Evolutionary conservation across 2,888 invertebrate genomes (phyloP), one percentile per base, ranked within the genome.

Genomic region (Lasius fuliginosus): DNA sequence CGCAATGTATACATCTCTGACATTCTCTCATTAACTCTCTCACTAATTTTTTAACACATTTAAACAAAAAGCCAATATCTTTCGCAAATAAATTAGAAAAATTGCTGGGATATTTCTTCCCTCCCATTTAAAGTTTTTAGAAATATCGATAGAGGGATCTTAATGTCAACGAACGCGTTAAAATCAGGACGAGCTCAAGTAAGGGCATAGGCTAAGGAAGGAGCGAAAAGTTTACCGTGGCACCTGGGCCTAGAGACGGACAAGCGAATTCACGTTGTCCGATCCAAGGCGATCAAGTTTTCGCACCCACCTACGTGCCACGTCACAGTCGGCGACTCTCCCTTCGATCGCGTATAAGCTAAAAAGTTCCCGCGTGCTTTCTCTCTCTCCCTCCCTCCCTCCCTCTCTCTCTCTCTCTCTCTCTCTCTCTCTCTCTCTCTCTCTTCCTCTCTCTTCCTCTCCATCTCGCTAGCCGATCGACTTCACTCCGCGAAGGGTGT

Each of bases 341-440:
- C 85, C 88, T 84, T 81, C 87, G 75, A 36, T 69, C 79, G 64
- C 53, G 60, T 27, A 42, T 27, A 60, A 82, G 58, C 11, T 60
- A 71, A 65, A 86, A 86, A 86, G 84, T 86, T 88, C 81, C 84
- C 82, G 84, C 76, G 84, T 87, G 81, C 85, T 85, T 85, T 81
- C 85, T 88, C 76, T 74, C 77, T 69, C 53, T 64, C 36, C 27
- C 75, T 76, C 75, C 33, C 56, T 18, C 30, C 18, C 42, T 15
- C 46, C 3, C 62, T 30, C 15, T 30, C 65, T 40, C 23, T 23
- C 23, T 23, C 23, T 23, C 23, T 23, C 23, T 0, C 23, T 23
- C 85, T 23, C 46, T 69, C n/a, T n/a, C 42, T 15, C 46, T 6
- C 62, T 30, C 15, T 30, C 65, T 40, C 23, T 23, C 23, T 23